Base-by-base conservation (phyloP, 2,888 invertebrate genomes). In the Oscheius myriophilus region DNA sequence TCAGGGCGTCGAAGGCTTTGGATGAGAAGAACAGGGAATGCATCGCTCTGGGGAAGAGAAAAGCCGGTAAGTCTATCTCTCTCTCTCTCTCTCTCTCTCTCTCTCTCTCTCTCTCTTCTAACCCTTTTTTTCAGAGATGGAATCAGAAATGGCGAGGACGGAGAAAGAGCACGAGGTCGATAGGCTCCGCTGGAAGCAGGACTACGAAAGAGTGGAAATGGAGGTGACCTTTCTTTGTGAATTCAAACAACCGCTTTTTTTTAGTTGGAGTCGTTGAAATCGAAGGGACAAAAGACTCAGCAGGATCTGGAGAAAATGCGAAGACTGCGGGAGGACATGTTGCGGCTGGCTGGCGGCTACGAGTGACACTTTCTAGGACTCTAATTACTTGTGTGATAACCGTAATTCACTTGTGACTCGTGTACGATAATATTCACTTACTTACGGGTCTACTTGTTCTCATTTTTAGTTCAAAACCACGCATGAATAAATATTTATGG, bases 281-380 rank as follows among this genome's bases (percentile, higher is more conserved):
- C n/a, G 14, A 45, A 49, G 23, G 69, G 64, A 6, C 64, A 64
- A 41, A 69, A 65, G 25, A 65, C 69, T 11, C 64, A 63, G 43
- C 57, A 57, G 3, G 69, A 69, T 26, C 65, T 69, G 33, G 69
- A 69, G 12, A 55, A 58, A n/a, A 52, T 65, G 57, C 18, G 43
- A 23, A 54, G 59, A 33, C 33, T 69, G 12, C 46, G 65, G 25
- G 69, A 69, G 43, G 69, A 69, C 42, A 69, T 69, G 64, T 64
- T 69, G 42, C 53, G 54, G 21, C 25, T 68, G 33, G 68, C 68
- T n/a, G 55, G 55, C 21, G 63, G 63, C 14, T 68, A 63, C 49
- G 25, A 68, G 41, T 63, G 59, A 33, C 14, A 23, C 26, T 16
- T 49, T 45, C 14, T 23, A 14, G 41, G 12, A 1, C 26, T 33